A percentile compares a stretch with the other conserved stretches of the same genome.
Conservation (phyloP, 2,113 vertebrate species). For the Benitochromis conjunctus region DNA sequence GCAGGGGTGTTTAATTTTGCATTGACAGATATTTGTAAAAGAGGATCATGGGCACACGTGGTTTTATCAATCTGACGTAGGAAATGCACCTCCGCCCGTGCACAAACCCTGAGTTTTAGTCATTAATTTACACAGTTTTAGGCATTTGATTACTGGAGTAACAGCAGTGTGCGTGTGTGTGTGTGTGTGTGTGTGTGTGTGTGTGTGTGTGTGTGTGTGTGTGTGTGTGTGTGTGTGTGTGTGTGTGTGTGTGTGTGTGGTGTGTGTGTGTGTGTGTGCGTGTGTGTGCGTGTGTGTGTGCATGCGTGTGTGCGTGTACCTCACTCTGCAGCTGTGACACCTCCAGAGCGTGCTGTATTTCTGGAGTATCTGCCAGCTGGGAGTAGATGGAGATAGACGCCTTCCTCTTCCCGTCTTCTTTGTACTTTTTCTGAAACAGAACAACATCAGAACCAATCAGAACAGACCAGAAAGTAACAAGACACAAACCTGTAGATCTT, state of each 20-base stretch:
- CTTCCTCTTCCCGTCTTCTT: constrained; percentile 77
- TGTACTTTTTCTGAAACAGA: constrained; percentile 69
- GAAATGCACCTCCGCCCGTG: too few species aligned
- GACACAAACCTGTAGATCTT: not conserved
- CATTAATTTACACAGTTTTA: not conserved
- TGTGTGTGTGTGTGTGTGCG: not conserved
- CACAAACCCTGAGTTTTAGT: too few species aligned
- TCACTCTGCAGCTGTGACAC: constrained; percentile 83
- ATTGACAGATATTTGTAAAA: not conserved
- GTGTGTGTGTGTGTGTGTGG: not conserved
- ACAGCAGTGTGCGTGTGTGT: not conserved
- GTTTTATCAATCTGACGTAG: not conserved
- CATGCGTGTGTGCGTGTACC: constrained; percentile 58
- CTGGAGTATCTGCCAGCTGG: constrained; percentile 84
- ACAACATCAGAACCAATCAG: not conserved
- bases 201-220: not conserved
- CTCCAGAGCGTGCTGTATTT: constrained; percentile 84
- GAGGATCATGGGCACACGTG: not conserved
- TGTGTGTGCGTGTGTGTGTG: not conserved
- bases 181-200: not conserved
- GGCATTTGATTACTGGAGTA: not conserved
- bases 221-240: not conserved
- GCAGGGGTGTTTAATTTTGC: not conserved
- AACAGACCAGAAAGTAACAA: not conserved
- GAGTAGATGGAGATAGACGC: constrained; percentile 83